Evolutionary conservation across 2,113 vertebrate species (phyloP).

Genomic region (Indicator indicator): DNA sequence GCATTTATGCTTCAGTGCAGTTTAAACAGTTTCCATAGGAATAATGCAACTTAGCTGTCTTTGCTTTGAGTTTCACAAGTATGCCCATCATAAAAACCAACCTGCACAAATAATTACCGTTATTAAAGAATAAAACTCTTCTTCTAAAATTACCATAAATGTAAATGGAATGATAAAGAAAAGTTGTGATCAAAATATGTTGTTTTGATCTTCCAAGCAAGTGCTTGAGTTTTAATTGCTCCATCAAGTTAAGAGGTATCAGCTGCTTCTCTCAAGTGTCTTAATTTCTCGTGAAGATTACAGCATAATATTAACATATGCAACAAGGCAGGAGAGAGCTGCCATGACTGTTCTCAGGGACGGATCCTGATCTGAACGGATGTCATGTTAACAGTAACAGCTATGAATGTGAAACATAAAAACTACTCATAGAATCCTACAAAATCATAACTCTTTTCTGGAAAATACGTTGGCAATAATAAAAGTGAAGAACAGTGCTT

Average conservation of each 20-base stretch:
- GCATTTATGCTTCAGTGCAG: neutral
- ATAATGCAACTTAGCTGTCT: neutral
- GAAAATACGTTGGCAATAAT: neutral
- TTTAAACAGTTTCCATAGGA: neutral
- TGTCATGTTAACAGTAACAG: neutral
- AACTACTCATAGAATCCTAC: neutral
- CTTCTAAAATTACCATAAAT: neutral
- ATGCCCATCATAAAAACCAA: neutral
- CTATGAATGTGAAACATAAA: neutral
- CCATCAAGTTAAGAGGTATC: constrained; percentile 39
- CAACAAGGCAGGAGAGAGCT: neutral
- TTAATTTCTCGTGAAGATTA: constrained; percentile 22
- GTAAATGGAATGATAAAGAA: neutral
- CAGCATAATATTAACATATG: neutral
- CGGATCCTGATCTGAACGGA: neutral
- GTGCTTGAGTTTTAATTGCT: constrained; percentile 35
- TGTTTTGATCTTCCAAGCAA: constrained; percentile 43
- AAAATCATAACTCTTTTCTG: neutral
- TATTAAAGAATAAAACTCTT: neutral
- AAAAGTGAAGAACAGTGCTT: neutral
- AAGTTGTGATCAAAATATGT: constrained; percentile 16
- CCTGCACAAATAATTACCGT: neutral
- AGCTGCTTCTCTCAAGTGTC: constrained; percentile 30
- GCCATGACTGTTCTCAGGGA: neutral
- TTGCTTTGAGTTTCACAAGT: neutral